Evolutionary conservation across 2,888 invertebrate species (phyloP).

Genomic region (Hemithea aestivaria): DNA sequence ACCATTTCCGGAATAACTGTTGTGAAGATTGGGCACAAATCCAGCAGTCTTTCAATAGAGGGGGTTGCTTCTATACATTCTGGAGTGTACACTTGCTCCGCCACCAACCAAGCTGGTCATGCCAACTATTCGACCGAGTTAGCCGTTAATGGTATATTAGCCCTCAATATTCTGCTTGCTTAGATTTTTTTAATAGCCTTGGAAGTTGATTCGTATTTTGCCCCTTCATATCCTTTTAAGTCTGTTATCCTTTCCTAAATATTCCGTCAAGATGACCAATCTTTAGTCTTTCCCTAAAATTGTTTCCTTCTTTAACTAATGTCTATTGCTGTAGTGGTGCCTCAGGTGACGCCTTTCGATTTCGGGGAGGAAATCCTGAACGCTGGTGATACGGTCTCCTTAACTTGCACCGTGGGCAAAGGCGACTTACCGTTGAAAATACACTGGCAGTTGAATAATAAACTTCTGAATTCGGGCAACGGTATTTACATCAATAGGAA

Average conservation of each 20-base stretch:
- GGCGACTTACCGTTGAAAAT: constrained; percentile 85
- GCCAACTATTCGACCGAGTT: constrained; percentile 82
- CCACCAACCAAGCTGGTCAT: constrained; percentile 83
- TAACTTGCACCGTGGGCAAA: constrained; percentile 84
- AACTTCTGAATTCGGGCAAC: constrained; percentile 68
- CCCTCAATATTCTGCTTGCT: constrained; percentile 15
- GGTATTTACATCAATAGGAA: constrained; percentile 80
- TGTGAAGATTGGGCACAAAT: constrained; percentile 80
- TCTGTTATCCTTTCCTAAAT: constrained; percentile 2
- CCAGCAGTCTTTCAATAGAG: constrained; percentile 86
- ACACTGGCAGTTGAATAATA: constrained; percentile 84
- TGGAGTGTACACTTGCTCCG: constrained; percentile 87
- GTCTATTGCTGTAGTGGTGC: constrained; percentile 78
- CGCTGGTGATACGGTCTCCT: constrained; percentile 85
- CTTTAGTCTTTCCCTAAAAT: not conserved
- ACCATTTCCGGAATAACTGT: constrained; percentile 77
- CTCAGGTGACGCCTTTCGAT: constrained; percentile 88
- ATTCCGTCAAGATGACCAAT: not conserved
- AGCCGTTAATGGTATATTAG: constrained; percentile 83
- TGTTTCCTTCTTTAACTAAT: constrained; percentile 10
- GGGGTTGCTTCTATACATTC: constrained; percentile 85
- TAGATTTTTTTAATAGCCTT: constrained; percentile 18
- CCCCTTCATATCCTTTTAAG: constrained; percentile 10
- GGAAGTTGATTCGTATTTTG: constrained; percentile 18
- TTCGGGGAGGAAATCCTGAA: constrained; percentile 86